A percentile compares a stretch with the other conserved stretches of the same genome.
Evolutionary conservation across 92 coral and sea anemone genomes (phyloP).

Genomic region (Pocillopora grandis): DNA sequence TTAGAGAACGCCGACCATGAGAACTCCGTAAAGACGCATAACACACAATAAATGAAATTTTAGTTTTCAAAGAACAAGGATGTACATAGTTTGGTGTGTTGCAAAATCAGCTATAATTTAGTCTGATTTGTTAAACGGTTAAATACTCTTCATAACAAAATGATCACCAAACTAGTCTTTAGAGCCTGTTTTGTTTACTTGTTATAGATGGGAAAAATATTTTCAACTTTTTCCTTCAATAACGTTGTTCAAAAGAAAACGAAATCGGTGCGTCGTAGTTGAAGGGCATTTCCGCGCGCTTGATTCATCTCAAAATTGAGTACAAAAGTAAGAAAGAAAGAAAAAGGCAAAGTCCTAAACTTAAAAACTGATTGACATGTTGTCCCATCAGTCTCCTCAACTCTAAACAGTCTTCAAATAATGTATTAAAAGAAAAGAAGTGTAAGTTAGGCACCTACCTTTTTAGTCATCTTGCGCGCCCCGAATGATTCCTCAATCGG

Average conservation of each 20-base stretch:
- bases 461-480: not conserved
- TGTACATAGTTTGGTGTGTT: no score
- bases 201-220: not conserved
- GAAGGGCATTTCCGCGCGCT: not conserved
- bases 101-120: no score
- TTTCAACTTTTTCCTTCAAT: no score
- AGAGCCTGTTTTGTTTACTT: not conserved
- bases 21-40: no score
- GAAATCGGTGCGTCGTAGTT: not conserved
- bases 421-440: not conserved
- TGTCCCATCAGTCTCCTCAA: no score
- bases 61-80: no score
- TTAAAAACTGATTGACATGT: no score
- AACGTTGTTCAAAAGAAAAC: not conserved
- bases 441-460: not conserved
- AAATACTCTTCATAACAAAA: no score
- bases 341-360: not conserved
- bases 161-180: not conserved
- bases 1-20: no score
- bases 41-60: no score
- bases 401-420: no score
- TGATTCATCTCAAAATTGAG: not conserved
- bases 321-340: not conserved
- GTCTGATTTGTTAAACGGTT: no score
- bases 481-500: slow-evolving; percentile 19